Conservation (phyloP, 2,113 vertebrate species). For the Verasper variegatus region DNA sequence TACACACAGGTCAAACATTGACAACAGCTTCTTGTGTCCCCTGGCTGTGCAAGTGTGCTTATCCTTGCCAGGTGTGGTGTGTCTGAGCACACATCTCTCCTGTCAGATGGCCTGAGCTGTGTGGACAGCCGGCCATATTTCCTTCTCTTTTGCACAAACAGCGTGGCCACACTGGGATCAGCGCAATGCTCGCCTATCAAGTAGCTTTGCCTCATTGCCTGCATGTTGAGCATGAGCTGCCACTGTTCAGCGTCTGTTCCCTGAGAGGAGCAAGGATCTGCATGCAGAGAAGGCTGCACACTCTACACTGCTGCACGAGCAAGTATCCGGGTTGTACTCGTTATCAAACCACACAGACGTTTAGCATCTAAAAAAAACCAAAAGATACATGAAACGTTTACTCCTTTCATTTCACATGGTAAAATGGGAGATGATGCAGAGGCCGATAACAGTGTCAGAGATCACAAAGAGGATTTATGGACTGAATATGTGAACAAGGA, state of each 20-base stretch:
- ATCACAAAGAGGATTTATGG: background rate
- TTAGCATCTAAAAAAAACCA: background rate
- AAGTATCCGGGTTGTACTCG: background rate
- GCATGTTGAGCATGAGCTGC: constrained; percentile 29
- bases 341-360: background rate
- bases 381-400: background rate
- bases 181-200: constrained; percentile 19
- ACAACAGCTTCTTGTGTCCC: background rate
- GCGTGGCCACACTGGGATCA: background rate
- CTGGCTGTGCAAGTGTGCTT: background rate
- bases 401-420: background rate
- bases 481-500: background rate
- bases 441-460: background rate
- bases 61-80: constrained; percentile 7
- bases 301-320: background rate
- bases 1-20: constrained; percentile 16
- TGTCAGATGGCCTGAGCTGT: constrained; percentile 11
- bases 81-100: constrained; percentile 27
- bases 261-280: background rate
- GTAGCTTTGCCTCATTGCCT: constrained; percentile 23
- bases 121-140: constrained; percentile 16
- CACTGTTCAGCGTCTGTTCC: background rate
- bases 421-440: background rate
- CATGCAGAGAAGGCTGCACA: constrained; percentile 7
- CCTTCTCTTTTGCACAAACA: background rate